phyloP scores from a whole-genome alignment of 2,797 vertebrate species.

The Mus minutoides region DNA sequence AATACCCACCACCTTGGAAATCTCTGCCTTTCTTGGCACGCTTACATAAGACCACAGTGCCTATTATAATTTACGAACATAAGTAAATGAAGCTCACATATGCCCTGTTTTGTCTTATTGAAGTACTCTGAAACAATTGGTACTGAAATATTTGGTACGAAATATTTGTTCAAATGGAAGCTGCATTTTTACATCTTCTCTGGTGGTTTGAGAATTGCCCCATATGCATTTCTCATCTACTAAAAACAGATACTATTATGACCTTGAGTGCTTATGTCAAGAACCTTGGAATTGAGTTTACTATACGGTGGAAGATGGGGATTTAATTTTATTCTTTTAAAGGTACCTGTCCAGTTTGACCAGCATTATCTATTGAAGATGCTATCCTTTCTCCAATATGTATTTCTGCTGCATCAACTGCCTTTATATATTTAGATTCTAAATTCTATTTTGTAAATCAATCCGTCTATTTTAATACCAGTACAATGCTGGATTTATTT shows the following conservation, averaged over 20 bases:
- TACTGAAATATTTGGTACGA: not conserved
- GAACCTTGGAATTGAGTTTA: not conserved
- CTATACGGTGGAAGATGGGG: no score
- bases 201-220: not conserved
- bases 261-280: no score
- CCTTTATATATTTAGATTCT: not conserved
- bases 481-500: not conserved
- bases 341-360: not conserved
- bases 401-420: not conserved
- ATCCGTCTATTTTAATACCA: not conserved
- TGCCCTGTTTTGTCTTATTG: not conserved
- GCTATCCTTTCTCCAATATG: not conserved
- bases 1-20: fast-evolving
- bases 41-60: no score
- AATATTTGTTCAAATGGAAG: not conserved
- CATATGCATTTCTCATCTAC: not conserved
- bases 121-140: not conserved
- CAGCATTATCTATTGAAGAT: not conserved
- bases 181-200: not conserved
- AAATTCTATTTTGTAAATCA: not conserved
- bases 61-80: not conserved
- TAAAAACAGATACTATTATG: not conserved
- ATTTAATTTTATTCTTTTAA: not conserved
- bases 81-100: not conserved
- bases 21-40: not conserved